These are phyloP conservation scores for Leucophenga maculata DNA, from an alignment of 2,888 invertebrate genomes.

Conservation along the genomic window DNA sequence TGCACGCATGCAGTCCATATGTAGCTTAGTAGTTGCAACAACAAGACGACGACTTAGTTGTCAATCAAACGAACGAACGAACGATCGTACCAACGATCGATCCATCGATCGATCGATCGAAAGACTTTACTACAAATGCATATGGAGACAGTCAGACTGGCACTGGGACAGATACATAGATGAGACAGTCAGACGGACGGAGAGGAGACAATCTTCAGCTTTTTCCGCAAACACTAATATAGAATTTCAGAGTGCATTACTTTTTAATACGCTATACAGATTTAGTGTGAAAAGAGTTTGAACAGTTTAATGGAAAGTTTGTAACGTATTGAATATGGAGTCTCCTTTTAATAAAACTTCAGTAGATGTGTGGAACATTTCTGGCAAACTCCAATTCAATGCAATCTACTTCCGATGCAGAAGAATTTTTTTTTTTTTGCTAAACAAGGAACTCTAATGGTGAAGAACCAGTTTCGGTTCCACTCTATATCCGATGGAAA, in stretches of 20 bases:
- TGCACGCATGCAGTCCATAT: slow-evolving; percentile 11
- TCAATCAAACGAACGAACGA: slow-evolving; percentile 66
- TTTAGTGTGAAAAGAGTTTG: neutral
- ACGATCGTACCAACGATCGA: slow-evolving; percentile 11
- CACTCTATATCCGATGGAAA: no score
- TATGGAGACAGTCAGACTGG: neutral
- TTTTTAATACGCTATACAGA: slow-evolving; percentile 3
- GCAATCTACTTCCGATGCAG: no score
- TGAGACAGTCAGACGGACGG: slow-evolving; percentile 6
- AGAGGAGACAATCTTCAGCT: slow-evolving; percentile 2
- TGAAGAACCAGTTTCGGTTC: no score
- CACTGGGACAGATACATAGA: neutral
- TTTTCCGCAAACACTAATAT: slow-evolving; percentile 19
- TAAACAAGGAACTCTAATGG: no score
- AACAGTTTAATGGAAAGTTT: neutral
- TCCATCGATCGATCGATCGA: neutral
- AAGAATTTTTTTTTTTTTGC: no score
- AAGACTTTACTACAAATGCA: neutral
- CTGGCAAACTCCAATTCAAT: no score
- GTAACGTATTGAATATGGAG: neutral
- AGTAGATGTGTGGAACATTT: no score
- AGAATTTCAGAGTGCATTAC: slow-evolving; percentile 26
- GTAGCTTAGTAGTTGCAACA: slow-evolving; percentile 5
- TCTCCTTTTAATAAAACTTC: no score
- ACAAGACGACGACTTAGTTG: slow-evolving; percentile 55